Percentiles rank a stretch among this genome's conserved stretches.
Evolutionary conservation across 2,113 vertebrate species (phyloP).

Genomic region (Cyanoderma ruficeps): DNA sequence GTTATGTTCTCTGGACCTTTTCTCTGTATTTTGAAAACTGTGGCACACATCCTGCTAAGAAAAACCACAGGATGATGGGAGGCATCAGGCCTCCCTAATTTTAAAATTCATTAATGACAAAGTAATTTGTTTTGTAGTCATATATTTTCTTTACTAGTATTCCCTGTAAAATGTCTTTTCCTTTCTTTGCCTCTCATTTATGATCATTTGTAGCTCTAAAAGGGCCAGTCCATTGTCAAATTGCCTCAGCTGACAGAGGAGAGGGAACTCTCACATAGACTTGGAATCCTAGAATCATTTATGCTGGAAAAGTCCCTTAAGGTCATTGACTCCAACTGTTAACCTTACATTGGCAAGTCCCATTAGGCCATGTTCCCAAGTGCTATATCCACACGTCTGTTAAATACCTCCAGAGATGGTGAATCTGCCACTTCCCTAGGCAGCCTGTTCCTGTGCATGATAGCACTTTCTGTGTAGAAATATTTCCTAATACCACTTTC

Average conservation of each 20-base stretch:
- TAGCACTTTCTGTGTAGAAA: background rate
- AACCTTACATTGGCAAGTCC: background rate
- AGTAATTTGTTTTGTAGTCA: background rate
- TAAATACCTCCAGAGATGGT: background rate
- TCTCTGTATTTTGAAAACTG: background rate
- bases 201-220: background rate
- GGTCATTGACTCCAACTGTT: fast-evolving
- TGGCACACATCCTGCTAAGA: background rate
- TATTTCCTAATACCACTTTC: background rate
- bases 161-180: background rate
- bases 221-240: background rate
- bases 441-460: background rate
- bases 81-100: background rate
- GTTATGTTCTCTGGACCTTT: background rate
- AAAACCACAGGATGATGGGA: background rate
- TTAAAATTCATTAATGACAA: background rate
- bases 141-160: background rate
- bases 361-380: background rate
- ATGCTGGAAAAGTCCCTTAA: background rate
- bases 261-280: background rate
- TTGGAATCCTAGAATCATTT: background rate
- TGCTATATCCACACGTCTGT: background rate
- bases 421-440: background rate
- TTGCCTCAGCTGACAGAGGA: background rate
- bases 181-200: background rate